These are phyloP conservation scores for Littorina saxatilis DNA, from an alignment of 1,140 invertebrate genomes.

Conservation along the genomic window DNA sequence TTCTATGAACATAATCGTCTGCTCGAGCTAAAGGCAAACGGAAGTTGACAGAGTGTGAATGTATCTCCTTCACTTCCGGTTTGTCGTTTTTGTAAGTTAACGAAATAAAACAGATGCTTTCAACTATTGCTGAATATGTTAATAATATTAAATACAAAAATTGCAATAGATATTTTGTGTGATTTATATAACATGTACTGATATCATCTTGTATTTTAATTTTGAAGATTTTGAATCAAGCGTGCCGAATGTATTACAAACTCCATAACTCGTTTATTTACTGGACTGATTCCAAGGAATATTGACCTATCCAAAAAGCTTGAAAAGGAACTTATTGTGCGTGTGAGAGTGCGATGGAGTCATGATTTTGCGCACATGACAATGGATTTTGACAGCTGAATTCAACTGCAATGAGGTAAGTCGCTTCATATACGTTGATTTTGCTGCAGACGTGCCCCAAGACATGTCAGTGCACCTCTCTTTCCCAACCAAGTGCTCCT, in stretches of 20 bases:
- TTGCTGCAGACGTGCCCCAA: not conserved
- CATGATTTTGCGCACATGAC: no score
- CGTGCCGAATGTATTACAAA: not conserved
- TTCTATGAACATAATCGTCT: constrained; percentile 19
- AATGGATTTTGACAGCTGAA: no score
- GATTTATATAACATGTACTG: not conserved
- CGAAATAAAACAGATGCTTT: no score
- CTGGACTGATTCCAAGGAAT: constrained; percentile 30
- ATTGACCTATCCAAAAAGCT: not conserved
- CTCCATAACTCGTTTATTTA: constrained; percentile 16
- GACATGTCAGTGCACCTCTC: constrained; percentile 14
- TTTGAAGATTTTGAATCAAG: not conserved
- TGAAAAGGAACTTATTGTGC: not conserved
- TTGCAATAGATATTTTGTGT: not conserved
- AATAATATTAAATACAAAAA: not conserved
- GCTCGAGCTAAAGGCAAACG: constrained; percentile 17
- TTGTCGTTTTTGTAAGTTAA: no score
- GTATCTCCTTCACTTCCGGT: not conserved
- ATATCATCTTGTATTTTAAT: not conserved
- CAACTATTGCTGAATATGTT: no score
- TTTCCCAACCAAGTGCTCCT: no score
- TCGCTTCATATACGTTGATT: not conserved
- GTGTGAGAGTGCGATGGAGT: no score
- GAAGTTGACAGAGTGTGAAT: not conserved
- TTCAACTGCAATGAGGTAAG: no score